A percentile compares a stretch with the other conserved stretches of the same genome.
These are phyloP conservation scores for Gallinago media DNA, from an alignment of 2,113 vertebrate species.

Conservation along the genomic window DNA sequence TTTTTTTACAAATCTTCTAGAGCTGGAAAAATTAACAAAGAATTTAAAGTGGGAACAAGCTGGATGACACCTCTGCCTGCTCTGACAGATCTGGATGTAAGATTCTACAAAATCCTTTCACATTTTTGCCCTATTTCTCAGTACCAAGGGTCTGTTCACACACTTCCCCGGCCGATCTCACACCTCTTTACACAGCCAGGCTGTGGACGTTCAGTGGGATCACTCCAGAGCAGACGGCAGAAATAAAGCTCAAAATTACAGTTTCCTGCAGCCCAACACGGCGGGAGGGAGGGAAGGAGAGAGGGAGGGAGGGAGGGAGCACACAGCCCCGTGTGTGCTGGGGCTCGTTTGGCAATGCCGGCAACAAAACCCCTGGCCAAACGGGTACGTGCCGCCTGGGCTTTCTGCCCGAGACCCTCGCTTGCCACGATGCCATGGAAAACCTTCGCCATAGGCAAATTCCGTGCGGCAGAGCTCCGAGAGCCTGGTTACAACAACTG, in stretches of 20 bases:
- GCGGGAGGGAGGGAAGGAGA: not conserved
- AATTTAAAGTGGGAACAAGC: not conserved
- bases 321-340: not conserved
- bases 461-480: not conserved
- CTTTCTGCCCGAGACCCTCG: not conserved
- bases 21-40: not conserved
- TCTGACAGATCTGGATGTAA: not conserved
- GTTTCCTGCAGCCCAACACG: not conserved
- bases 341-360: not conserved
- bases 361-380: not conserved
- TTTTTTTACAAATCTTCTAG: not conserved
- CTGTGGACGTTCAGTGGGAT: fast-evolving
- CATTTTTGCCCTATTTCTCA: not conserved
- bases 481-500: not conserved
- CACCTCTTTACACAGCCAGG: not conserved
- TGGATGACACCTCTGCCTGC: not conserved
- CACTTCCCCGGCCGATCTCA: fast-evolving
- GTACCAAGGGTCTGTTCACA: not conserved
- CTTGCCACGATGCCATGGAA: not conserved
- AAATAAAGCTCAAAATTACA: not conserved
- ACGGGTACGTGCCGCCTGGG: no score
- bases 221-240: not conserved
- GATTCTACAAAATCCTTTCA: not conserved
- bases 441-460: fast-evolving
- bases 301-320: not conserved